A percentile compares a stretch with the other conserved stretches of the same genome.
phyloP scores from a whole-genome alignment of 2,888 invertebrate genomes.

The Lasius platythorax region DNA sequence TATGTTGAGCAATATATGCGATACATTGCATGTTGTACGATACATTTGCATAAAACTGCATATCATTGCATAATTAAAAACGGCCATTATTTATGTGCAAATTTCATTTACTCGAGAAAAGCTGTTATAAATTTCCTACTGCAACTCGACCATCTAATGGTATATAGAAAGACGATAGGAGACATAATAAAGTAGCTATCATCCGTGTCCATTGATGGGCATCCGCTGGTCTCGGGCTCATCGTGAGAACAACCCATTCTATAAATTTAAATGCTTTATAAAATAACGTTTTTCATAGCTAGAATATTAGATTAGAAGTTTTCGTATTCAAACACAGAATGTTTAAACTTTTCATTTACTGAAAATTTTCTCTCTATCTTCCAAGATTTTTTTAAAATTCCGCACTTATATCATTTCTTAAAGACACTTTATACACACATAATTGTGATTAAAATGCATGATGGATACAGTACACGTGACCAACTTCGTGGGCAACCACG shows the following conservation, averaged over 20 bases:
- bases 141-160: constrained; percentile 95
- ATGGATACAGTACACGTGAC: constrained; percentile 93
- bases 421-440: neutral
- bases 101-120: constrained; percentile 93
- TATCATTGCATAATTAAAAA: constrained; percentile 39
- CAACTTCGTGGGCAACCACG: constrained; percentile 96
- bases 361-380: neutral
- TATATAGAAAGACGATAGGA: constrained; percentile 93
- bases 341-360: neutral
- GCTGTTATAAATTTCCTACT: constrained; percentile 94
- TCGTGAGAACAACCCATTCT: constrained; percentile 97
- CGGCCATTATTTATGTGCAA: constrained; percentile 19
- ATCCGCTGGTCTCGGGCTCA: constrained; percentile 93
- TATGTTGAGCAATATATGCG: too few relatives aligned
- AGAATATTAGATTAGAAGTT: neutral
- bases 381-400: neutral
- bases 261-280: neutral
- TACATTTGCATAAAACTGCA: neutral
- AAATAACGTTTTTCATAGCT: constrained; percentile 2
- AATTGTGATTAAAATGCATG: constrained; percentile 37
- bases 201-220: constrained; percentile 87
- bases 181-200: constrained; percentile 92
- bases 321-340: neutral
- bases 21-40: neutral
- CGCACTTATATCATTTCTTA: neutral